Conservation (phyloP, 1,140 invertebrate species). For the Matsumurasca onukii region DNA sequence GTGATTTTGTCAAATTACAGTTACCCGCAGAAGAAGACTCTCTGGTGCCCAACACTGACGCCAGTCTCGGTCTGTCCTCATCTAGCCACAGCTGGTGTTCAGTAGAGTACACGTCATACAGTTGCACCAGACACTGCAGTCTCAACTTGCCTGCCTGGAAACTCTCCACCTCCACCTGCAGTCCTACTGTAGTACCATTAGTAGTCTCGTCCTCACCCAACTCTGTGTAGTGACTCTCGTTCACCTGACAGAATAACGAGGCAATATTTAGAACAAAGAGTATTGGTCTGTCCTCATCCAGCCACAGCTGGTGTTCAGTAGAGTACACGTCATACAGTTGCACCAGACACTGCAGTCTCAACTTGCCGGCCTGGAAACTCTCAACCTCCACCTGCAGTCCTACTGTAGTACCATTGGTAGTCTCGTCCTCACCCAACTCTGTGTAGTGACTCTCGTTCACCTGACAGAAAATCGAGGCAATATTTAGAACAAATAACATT, state of each 20-base stretch:
- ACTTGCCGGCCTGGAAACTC: conserved; percentile 1
- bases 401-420: conserved; percentile 7
- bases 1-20: too few relatives aligned
- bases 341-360: conserved; percentile 14
- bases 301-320: background rate
- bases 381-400: background rate
- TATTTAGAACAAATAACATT: too few relatives aligned
- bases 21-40: conserved; percentile 17
- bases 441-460: background rate
- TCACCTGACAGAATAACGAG: conserved; percentile 2
- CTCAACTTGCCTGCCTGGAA: conserved; percentile 11
- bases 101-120: conserved; percentile 19
- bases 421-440: background rate
- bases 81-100: background rate
- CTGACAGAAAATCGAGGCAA: too few relatives aligned
- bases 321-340: conserved; percentile 16
- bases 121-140: conserved; percentile 7
- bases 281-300: conserved; percentile 60
- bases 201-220: background rate
- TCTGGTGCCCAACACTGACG: conserved; percentile 54
- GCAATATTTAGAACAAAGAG: too few relatives aligned
- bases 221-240: conserved; percentile 1
- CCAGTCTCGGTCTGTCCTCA: conserved; percentile 64
- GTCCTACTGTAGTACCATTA: background rate
- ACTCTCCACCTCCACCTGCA: background rate